Base-by-base conservation (phyloP, 2,797 vertebrate species). In the Phoxinus dragarum region DNA sequence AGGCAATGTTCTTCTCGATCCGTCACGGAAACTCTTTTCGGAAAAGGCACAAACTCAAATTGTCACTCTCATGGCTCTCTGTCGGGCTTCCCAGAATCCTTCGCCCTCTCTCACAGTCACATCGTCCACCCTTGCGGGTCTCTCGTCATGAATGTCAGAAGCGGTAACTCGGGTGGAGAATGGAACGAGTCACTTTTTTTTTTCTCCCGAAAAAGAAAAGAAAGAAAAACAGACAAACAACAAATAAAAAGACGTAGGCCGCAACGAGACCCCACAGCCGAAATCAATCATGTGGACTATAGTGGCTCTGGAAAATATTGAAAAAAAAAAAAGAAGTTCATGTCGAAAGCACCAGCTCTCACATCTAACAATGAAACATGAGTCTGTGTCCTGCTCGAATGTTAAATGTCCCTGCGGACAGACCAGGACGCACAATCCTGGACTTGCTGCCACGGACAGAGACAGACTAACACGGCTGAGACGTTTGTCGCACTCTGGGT, bases 1-100 rank as follows among this genome's bases (percentile, higher is more conserved):
- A 99, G 98, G 97, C 98, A 97, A 97, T 94, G 94, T 95, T 97
- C 95, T 96, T 96, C 94, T 94, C 93, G 96, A 95, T 94, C 96
- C 94, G 94, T 95, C 92, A 93, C 91, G 87, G 93, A 93, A 90
- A 93, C 94, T 94, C 95, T 94, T 86, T 49, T 69, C 77, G 94
- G 90, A 94, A 97, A 98, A 98, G 97, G 97, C 97, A 98, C 97
- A 93, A 96, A 96, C 93, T 94, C 91, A 89, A 94, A 92, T 92
- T 95, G 87, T 89, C 84, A 66, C 64, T 66, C 31, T 66, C 64
- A 9, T 66, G 73, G 94, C 96, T 94, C 84, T 82, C 75, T 80
- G 80, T 86, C 91, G 94, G 94, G 93, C 23, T 88, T 85, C 73
- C 85, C 86, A 77, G 84, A 81, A 80, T 82, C 79, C 85, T 83